Conservation (phyloP, 2,113 vertebrate species). For the Puffinus mauretanicus region DNA sequence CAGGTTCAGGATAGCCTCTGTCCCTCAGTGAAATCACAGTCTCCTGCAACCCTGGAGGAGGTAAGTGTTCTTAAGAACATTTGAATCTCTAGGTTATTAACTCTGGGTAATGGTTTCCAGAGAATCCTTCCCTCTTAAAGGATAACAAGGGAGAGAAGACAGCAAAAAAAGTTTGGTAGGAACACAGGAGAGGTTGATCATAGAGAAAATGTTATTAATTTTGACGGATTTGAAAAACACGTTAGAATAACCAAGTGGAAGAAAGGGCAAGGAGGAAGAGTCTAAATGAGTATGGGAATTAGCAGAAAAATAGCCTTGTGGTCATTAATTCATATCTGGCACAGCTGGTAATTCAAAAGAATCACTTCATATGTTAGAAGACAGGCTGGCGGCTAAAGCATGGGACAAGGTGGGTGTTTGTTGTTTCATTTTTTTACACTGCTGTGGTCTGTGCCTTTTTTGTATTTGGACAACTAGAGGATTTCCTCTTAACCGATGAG, state of each 20-base stretch:
- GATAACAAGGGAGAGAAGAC: background rate
- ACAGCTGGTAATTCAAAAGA: background rate
- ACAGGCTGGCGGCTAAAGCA: background rate
- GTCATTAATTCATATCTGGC: background rate
- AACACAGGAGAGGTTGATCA: background rate
- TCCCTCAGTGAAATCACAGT: background rate
- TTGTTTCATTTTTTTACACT: background rate
- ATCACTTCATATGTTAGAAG: background rate
- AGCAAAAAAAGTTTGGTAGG: background rate
- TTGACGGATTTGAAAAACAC: background rate
- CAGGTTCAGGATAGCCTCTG: background rate
- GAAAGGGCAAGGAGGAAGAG: background rate
- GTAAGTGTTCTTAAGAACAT: background rate
- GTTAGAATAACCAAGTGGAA: background rate
- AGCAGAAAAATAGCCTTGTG: background rate
- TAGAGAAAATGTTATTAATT: background rate
- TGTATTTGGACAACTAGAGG: background rate
- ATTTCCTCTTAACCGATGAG: background rate
- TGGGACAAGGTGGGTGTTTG: background rate
- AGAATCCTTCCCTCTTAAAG: background rate
- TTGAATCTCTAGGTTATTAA: background rate
- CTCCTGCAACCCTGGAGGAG: background rate
- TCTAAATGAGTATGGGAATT: background rate
- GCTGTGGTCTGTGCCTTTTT: background rate
- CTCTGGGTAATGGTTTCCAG: background rate